phyloP scores from a whole-genome alignment of 2,113 vertebrate genomes.

The Mormyrus iriodes region DNA sequence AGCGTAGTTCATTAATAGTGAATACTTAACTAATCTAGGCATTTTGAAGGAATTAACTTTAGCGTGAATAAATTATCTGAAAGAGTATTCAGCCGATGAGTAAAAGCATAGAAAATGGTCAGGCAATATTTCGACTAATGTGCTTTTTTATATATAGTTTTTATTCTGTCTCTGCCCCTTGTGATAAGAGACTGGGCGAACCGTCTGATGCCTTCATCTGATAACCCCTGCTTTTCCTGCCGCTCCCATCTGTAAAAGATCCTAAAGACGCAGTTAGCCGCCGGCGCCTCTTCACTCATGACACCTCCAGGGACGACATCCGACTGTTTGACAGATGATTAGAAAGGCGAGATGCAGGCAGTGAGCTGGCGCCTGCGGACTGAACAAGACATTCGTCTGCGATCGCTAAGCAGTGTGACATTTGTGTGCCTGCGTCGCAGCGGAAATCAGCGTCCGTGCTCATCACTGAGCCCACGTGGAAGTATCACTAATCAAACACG shows the following conservation, averaged over 20 bases:
- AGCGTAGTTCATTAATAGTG: background rate
- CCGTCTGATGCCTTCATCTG: background rate
- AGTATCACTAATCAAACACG: background rate
- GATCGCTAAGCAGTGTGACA: too few species aligned
- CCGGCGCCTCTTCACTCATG: background rate
- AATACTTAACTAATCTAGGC: background rate
- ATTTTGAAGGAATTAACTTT: background rate
- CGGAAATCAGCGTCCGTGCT: background rate
- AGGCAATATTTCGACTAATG: background rate
- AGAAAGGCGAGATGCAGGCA: background rate
- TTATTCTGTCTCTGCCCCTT: background rate
- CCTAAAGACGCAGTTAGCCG: background rate
- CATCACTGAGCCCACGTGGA: background rate
- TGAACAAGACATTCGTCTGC: too few species aligned
- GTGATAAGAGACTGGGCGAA: background rate
- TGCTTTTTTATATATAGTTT: background rate
- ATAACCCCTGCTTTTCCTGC: background rate
- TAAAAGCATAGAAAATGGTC: background rate
- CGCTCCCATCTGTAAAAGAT: background rate
- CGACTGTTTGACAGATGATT: background rate
- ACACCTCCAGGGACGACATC: background rate
- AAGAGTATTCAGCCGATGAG: background rate
- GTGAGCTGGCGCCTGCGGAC: background rate
- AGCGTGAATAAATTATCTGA: background rate
- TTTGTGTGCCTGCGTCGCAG: background rate